Evolutionary conservation across 2,888 invertebrate genomes (phyloP), one percentile per base, ranked within the genome.

Genomic region (Miltochrista miniata): DNA sequence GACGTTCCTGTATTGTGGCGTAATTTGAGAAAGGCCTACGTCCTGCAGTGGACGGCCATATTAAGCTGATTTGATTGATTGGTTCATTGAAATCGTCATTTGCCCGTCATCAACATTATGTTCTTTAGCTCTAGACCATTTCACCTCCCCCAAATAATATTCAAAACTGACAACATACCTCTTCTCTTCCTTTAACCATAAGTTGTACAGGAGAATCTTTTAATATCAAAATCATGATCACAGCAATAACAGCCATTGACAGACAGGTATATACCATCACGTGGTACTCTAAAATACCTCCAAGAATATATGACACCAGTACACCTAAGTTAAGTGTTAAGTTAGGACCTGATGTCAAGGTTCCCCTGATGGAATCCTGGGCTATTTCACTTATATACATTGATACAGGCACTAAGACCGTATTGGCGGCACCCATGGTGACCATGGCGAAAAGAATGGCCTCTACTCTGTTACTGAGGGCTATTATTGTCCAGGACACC

Each of bases 331-430:
- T 9, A 5, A 33, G 12, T 2, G 35, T 12, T 11, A 35, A 8
- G 13, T 44, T 44, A 10, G 35, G 37, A 9, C 30, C 29, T 4
- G 54, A 54, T 1, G 70, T 70, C 72, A 77, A 70, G 4, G 64
- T 60, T 0, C 79, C 79, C 30, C 79, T 53, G 4, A 79, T 67
- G 0, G 68, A 62, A 15, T 76, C 69, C 45, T 77, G 67, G 42
- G 76, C 75, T 31, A 79, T 58, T 52, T 80, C 79, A 7, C 67
- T 62, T 8, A 79, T 29, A 5, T 45, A 45, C 9, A 45, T 37
- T 0, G 45, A 14, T 0, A 11, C 36, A 36, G 11, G 24, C 4
- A 45, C 1, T 7, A 36, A 36, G 7, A 36, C 29, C 7, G 36
- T 14, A 8, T 29, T 29, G 0, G 36, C 45, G 3, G n/a, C 13